Evolutionary conservation across 2,113 vertebrate species (phyloP).

Genomic region (Microcebus murinus): DNA sequence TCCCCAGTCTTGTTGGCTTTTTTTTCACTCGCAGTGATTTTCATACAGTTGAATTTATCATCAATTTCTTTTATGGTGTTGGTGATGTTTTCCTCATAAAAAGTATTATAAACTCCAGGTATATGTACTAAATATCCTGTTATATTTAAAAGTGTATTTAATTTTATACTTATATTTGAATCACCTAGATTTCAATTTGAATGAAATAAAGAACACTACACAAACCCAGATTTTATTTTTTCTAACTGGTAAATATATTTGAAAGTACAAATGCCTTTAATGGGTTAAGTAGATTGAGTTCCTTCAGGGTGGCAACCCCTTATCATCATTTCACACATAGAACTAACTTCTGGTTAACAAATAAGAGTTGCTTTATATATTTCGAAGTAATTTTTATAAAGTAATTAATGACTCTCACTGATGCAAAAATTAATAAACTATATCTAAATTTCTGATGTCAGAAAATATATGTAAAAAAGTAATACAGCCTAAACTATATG

Average conservation of each 20-base stretch:
- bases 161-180: neutral
- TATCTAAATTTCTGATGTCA: neutral
- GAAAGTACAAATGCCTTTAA: neutral
- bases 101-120: neutral
- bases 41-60: neutral
- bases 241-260: neutral
- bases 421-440: neutral
- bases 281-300: neutral
- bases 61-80: neutral
- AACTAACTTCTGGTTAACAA: neutral
- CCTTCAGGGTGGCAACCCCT: neutral
- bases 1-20: neutral
- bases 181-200: neutral
- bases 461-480: neutral
- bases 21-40: neutral
- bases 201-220: neutral
- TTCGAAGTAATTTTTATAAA: slow-evolving; percentile 31
- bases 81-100: neutral
- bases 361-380: neutral
- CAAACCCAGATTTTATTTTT: neutral
- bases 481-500: neutral
- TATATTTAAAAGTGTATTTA: neutral
- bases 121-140: neutral
- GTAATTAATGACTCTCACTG: neutral
- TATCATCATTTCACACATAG: neutral